Evolutionary conservation across 2,888 invertebrate genomes (phyloP).

Genomic region (Amphipoea lucens): DNA sequence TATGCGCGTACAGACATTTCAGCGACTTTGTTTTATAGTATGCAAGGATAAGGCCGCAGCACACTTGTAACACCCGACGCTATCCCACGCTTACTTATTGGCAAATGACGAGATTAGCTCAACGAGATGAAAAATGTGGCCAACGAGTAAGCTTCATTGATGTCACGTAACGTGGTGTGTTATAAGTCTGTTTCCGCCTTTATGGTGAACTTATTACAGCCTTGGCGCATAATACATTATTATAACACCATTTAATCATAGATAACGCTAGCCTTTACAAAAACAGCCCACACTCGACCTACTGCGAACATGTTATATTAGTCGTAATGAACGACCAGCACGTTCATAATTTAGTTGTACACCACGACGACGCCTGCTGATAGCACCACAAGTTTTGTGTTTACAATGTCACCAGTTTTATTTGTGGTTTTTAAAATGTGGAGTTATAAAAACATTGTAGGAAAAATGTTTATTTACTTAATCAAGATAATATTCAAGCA

Average conservation of each 20-base stretch:
- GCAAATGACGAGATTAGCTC: no score
- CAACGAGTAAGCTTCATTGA: no score
- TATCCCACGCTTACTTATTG: no score
- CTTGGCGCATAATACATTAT: neutral
- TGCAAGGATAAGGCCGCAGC: no score
- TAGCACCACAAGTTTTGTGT: neutral
- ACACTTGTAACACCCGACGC: no score
- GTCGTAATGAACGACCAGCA: constrained; percentile 29
- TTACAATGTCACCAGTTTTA: constrained; percentile 16
- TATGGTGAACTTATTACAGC: neutral
- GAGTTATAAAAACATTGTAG: neutral
- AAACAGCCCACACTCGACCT: constrained; percentile 28
- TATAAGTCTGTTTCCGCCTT: no score
- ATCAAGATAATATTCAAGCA: no score
- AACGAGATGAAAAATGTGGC: no score
- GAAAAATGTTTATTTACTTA: no score
- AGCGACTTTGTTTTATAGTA: no score
- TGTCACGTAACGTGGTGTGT: no score
- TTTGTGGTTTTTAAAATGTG: constrained; percentile 10
- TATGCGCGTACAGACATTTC: no score
- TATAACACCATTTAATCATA: constrained; percentile 8
- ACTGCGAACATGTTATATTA: constrained; percentile 28
- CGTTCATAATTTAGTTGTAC: constrained; percentile 52
- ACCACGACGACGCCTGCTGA: neutral
- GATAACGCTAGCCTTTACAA: constrained; percentile 33